Base-by-base conservation (phyloP, 2,113 vertebrate genomes). In the Craseonycteris thonglongyai region DNA sequence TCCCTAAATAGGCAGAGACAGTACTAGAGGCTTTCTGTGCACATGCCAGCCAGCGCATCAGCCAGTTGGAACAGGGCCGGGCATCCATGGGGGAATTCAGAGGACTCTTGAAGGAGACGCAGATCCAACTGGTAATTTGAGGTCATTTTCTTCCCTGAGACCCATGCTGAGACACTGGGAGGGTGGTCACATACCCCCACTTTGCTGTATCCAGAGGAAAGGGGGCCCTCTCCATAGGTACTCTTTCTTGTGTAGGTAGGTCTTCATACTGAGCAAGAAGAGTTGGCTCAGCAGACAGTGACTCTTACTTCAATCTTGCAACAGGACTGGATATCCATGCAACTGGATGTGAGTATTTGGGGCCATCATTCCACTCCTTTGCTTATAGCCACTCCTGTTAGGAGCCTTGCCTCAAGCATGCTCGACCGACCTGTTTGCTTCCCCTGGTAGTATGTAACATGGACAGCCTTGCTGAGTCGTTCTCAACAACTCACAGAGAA, bases 51-150 rank as follows among this genome's bases (percentile, higher is more conserved):
- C 69, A 92, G 63, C 98, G 98, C 81, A 98, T 99, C 75, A 97
- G 97, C 49, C 95, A 97, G 21, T 97, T 99, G 35, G 96, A 99
- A 87, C 98, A 97, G 94, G 97, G 97, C 75, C 58, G 98, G 45
- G 98, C 98, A 6, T 98, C 98, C 61, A 98, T 98, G 85, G 95
- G 75, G 74, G 94, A 98, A 58, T 98, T 99, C 86, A 94, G 97
- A 74, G 87, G 11, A 0, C 97, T 99, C 40, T 97, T 99, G 18
- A 96, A 89, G 12, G 96, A 96, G 6, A 96, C 98, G 26, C 97
- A 98, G 86, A 69, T 95, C 42, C 96, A 98, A n/a, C 98, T 99
- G 99, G 99, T 99, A 95, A 96, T 80, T 0, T 45, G 38, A 33
- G 24, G 13, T 38, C 68, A 74, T 93, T 93, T 80, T 81, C 49